Base-by-base conservation (phyloP, 23 tunicate genomes). In the Pegea sp. region DNA sequence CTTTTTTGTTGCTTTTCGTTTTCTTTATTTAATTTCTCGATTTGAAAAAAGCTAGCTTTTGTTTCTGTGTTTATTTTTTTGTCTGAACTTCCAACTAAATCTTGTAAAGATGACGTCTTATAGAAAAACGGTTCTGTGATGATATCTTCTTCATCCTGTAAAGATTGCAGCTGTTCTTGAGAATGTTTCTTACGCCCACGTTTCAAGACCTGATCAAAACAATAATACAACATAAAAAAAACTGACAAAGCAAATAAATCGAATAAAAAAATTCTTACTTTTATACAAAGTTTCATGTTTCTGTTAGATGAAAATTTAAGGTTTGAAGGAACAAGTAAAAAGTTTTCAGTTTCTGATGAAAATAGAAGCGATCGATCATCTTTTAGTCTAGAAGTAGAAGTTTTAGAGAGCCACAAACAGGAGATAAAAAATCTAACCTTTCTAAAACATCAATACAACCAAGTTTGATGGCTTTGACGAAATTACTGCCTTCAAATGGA, bases 361-460 rank as follows among this genome's bases (percentile, higher is more conserved):
- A 74, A 74, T 52, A 74, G 26, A 54, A 74, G 62, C 33, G 63
- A 68, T 5, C 48, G 28, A 52, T 74, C 67, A 24, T 29, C 24
- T 25, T 64, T 64, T 24, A 64, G 52, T 50, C 69, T 64, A 26
- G 2, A 62, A 60, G 4, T 2, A 22, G 46, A 38, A 38, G 16
- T 8, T 8, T 51, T 7, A 16, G 22, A 51, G 7, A 51, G 22
- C 22, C 22, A 51, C 20, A 51, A n/a, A 51, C 13, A 11, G 20
- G 13, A 13, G 7, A n/a, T 16, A n/a, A 51, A n/a, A 11, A 21
- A 48, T 4, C 59, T 61, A 11, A 74, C 84, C 84, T 74, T 58
- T 74, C 61, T 5, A 74, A 72, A 30, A 74, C 24, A 53, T 74
- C 84, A 33, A 65, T 31, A 29, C 54, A 61, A 21, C 84, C 84